Conservation (phyloP, 2,113 vertebrate genomes). For the Paracanthobrama guichenoti region DNA sequence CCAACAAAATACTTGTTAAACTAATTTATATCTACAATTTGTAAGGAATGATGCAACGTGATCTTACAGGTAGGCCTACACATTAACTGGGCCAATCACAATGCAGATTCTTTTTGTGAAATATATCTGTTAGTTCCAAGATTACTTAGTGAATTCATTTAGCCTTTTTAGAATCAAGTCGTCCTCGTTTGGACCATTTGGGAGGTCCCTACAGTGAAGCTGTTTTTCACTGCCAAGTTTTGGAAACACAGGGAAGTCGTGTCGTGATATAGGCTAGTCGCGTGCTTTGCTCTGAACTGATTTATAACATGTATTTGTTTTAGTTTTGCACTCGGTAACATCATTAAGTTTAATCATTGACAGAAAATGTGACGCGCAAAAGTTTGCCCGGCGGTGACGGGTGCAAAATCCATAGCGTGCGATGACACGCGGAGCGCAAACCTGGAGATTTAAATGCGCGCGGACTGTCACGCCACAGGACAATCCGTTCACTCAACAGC, state of each 20-base stretch:
- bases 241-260: background rate
- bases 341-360: constrained; percentile 42
- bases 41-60: background rate
- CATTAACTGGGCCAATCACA: background rate
- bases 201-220: background rate
- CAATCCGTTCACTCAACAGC: background rate
- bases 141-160: background rate
- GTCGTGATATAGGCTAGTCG: no score
- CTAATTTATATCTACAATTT: background rate
- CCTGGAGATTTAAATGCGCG: constrained; percentile 30
- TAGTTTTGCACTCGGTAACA: constrained; percentile 14
- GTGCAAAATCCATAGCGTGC: constrained; percentile 34
- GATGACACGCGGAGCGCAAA: constrained; percentile 30
- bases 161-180: background rate
- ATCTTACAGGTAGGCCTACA: background rate
- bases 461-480: background rate
- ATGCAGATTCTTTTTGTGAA: background rate
- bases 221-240: background rate
- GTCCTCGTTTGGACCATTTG: background rate
- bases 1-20: background rate
- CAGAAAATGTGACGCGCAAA: constrained; percentile 17
- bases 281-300: background rate
- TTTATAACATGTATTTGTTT: constrained; percentile 15
- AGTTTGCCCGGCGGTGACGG: background rate
- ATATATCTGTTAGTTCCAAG: background rate